A percentile compares a stretch with the other conserved stretches of the same genome.
Evolutionary conservation across 2,888 invertebrate genomes (phyloP).

Genomic region (Caenorhabditis afra): DNA sequence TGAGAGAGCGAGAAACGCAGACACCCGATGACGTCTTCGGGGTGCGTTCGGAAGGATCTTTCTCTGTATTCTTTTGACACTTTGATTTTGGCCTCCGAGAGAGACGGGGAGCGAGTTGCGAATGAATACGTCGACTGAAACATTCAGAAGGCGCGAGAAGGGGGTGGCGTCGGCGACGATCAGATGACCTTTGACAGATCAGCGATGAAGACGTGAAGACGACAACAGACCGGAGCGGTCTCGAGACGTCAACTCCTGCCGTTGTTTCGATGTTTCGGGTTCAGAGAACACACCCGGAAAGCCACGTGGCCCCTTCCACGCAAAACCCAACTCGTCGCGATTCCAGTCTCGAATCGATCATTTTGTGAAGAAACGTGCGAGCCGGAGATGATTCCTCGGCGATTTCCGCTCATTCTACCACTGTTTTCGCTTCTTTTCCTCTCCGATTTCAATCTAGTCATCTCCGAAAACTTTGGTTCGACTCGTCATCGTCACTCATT

Average conservation of each 20-base stretch:
- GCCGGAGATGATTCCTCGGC: no score
- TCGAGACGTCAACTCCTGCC: background rate
- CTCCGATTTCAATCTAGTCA: no score
- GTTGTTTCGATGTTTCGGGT: no score
- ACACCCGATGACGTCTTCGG: constrained; percentile 37
- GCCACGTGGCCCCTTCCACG: no score
- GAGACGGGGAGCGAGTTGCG: background rate
- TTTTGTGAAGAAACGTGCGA: no score
- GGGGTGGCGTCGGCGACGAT: background rate
- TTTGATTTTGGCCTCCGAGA: constrained; percentile 26
- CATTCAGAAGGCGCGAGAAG: background rate
- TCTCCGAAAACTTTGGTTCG: no score
- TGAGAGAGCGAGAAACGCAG: constrained; percentile 36
- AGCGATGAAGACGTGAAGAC: constrained; percentile 17
- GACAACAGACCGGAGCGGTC: background rate
- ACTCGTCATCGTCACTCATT: no score
- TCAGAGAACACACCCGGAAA: no score
- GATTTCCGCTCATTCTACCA: no score
- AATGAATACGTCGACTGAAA: background rate
- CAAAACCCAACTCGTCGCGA: no score
- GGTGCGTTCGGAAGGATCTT: constrained; percentile 46
- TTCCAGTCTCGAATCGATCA: no score
- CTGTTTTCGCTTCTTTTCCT: no score
- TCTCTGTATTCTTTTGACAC: constrained; percentile 25
- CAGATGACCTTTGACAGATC: constrained; percentile 48